Evolutionary conservation across 2,797 vertebrate species (phyloP), one percentile per base, ranked within the genome.

Genomic region (Argya squamiceps): DNA sequence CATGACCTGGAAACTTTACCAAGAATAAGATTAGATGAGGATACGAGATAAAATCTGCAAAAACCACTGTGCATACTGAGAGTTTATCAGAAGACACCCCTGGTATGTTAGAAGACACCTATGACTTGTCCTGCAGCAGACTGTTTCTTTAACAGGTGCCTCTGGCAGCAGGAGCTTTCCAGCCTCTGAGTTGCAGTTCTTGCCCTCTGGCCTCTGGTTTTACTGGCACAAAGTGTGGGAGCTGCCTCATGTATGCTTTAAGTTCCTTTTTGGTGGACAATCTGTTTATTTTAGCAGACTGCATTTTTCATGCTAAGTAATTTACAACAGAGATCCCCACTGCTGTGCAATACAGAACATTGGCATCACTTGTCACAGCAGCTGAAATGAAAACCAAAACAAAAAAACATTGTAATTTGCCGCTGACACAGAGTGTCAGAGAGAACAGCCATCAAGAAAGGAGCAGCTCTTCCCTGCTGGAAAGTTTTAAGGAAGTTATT

Each of bases 181-280:
- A 71, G 30, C 27, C 43, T 62, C 53, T 0, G 0, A 53, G 30
- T 6, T 30, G 22, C 34, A 39, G 49, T 16, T 11, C 29, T 41
- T 68, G 18, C 12, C 27, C 52, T 67, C 36, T 34, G 47, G 15
- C 50, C 52, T 84, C 58, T 13, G 41, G 23, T 86, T 80, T 70
- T 11, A 39, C 21, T 43, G 24, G 34, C 0, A 1, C 15, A 34
- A 56, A 49, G 6, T 0, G 0, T 3, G 26, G 37, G 21, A 0
- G 0, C 29, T 56, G 84, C 29, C n/a, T 19, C 64, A 24, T 0
- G 0, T 6, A 49, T 3, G 15, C 37, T 46, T 55, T 47, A 75
- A 52, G 16, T 44, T 69, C 36, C 29, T 23, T 74, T 91, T 49
- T 62, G 27, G 29, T 30, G 15, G 36, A 67, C 15, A 43, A 39